These are phyloP conservation scores for Chironomus striatipennis DNA, from an alignment of 1,140 invertebrate genomes.

Conservation along the genomic window DNA sequence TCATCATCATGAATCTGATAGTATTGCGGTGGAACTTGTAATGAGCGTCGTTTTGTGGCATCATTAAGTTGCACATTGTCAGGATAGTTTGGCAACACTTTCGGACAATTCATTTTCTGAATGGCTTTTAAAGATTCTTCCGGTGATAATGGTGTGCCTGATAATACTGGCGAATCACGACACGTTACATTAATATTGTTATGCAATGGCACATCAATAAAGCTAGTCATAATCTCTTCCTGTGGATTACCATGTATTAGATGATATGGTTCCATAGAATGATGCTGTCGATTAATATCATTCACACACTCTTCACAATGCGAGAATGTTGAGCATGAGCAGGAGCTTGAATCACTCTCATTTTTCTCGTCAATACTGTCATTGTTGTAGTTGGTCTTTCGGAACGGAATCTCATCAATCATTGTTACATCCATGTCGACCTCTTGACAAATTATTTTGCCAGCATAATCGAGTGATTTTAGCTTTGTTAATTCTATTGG, in stretches of 20 bases:
- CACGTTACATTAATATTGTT: conserved; percentile 67
- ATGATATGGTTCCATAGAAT: conserved; percentile 58
- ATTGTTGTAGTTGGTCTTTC: conserved; percentile 31
- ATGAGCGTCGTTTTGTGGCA: conserved; percentile 43
- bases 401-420: conserved; percentile 30
- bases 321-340: conserved; percentile 11
- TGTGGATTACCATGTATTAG: conserved; percentile 34
- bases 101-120: conserved; percentile 67
- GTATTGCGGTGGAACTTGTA: conserved; percentile 43
- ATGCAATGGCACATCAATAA: conserved; percentile 42
- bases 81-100: conserved; percentile 67
- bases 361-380: conserved; percentile 24
- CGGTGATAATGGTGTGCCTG: conserved; percentile 44
- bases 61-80: conserved; percentile 34
- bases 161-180: conserved; percentile 39
- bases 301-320: conserved; percentile 34
- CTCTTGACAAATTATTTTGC: conserved; percentile 38
- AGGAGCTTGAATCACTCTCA: conserved; percentile 32
- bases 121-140: conserved; percentile 64
- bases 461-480: conserved; percentile 29
- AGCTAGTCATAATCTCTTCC: conserved; percentile 42
- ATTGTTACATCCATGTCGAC: conserved; percentile 33
- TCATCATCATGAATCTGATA: conserved; percentile 30
- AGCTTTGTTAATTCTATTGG: conserved; percentile 53
- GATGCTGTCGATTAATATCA: conserved; percentile 56